Evolutionary conservation across 2,113 vertebrate species (phyloP).

Genomic region (Peromyscus maniculatus): DNA sequence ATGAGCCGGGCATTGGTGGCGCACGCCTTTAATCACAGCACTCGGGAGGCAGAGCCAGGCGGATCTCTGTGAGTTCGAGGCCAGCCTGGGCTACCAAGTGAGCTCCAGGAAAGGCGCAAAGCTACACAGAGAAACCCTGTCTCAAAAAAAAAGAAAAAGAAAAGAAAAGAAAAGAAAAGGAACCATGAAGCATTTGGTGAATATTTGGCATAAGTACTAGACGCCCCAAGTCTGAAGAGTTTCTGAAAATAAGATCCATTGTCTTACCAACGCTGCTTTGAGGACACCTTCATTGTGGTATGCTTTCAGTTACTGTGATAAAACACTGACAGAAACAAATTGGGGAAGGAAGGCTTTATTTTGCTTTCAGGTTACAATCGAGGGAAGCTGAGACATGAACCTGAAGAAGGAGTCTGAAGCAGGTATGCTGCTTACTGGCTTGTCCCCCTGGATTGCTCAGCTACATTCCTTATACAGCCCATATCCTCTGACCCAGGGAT

Average conservation of each 20-base stretch:
- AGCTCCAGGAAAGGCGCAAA: no score
- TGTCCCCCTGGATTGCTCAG: neutral
- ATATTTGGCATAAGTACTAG: neutral
- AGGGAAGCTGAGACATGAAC: neutral
- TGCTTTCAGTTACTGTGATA: no score
- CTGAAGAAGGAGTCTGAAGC: neutral
- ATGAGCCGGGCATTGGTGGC: no score
- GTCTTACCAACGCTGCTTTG: neutral
- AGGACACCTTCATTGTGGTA: neutral
- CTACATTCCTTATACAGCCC: no score
- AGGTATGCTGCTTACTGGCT: neutral
- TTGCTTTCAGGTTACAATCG: neutral
- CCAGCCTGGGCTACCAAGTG: no score
- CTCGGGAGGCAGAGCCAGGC: no score
- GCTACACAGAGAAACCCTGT: no score
- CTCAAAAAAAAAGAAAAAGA: no score
- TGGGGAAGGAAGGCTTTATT: neutral
- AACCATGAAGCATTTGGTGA: neutral
- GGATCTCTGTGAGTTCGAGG: no score
- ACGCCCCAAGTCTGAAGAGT: neutral
- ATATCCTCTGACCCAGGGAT: neutral
- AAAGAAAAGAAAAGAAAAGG: neutral
- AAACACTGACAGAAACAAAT: neutral
- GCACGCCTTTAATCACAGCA: no score
- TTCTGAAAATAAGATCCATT: neutral